Evolutionary conservation across 2,797 vertebrate species (phyloP).

Genomic region (Cossypha niveicapilla): DNA sequence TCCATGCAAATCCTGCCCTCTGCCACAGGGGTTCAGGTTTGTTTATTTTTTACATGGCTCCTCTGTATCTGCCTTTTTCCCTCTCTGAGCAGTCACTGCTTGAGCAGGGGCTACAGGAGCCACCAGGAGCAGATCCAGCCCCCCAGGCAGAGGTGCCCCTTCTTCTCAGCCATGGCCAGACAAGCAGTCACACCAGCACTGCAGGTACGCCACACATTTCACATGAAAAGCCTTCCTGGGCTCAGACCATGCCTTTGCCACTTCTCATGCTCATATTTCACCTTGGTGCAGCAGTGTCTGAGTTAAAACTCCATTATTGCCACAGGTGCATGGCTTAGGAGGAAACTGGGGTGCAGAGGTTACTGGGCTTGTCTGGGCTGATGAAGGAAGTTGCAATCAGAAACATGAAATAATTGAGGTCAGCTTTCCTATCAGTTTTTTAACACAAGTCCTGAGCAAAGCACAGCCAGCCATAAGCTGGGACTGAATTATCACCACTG

Average conservation of each 20-base stretch:
- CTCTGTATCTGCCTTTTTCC: not conserved
- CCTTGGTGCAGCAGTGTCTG: not conserved
- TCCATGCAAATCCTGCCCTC: not conserved
- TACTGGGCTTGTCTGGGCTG: rapidly evolving
- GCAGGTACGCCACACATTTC: not conserved
- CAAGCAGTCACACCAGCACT: not conserved
- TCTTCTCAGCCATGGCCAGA: rapidly evolving
- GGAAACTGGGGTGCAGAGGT: not conserved
- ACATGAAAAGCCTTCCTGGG: not conserved
- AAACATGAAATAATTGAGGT: not conserved
- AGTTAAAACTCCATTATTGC: not conserved
- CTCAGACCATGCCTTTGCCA: not conserved
- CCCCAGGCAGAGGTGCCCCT: rapidly evolving
- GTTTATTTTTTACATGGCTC: not conserved
- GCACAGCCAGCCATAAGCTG: not conserved
- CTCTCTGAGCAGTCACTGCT: not conserved
- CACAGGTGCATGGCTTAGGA: not conserved
- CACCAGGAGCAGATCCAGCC: too few relatives aligned
- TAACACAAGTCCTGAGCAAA: not conserved
- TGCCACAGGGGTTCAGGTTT: not conserved
- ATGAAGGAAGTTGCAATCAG: not conserved
- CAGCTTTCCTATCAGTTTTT: not conserved
- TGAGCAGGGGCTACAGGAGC: not conserved
- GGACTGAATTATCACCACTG: not conserved
- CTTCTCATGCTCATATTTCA: not conserved